Evolutionary conservation across 2,797 vertebrate genomes (phyloP).

Genomic region (Alectoris magna): DNA sequence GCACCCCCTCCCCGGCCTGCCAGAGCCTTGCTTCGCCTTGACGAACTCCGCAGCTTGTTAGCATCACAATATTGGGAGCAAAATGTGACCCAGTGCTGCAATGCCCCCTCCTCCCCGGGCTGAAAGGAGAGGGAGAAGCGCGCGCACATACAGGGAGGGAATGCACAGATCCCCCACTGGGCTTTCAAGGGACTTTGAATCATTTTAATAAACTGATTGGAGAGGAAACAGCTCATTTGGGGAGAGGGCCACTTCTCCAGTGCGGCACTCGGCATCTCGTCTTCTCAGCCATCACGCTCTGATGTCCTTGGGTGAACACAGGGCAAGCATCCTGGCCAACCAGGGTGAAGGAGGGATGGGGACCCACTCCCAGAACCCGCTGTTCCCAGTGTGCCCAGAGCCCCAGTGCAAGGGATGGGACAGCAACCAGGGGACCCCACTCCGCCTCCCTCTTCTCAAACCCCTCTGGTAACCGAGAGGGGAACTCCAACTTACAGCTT

Average conservation of each 20-base stretch:
- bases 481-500: conserved; percentile 80
- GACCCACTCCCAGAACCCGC: background rate
- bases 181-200: conserved; percentile 58
- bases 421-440: background rate
- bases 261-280: background rate
- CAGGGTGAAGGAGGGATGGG: background rate
- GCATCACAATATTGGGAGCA: conserved; percentile 76
- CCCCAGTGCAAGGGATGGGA: background rate
- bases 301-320: background rate
- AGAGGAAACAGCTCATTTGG: conserved; percentile 19
- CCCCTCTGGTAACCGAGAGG: conserved; percentile 53
- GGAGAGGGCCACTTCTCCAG: conserved; percentile 14
- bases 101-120: conserved; percentile 43
- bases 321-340: accelerated
- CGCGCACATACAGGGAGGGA: conserved; percentile 6
- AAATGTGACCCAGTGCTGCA: conserved; percentile 66
- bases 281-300: background rate
- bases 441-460: background rate
- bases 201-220: conserved; percentile 59
- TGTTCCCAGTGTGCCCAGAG: background rate
- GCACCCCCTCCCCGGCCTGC: conserved; percentile 28
- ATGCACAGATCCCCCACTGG: conserved; percentile 49
- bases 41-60: conserved; percentile 71
- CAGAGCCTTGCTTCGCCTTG: conserved; percentile 22
- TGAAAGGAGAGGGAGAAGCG: conserved; percentile 53